Conservation (phyloP, 1,140 invertebrate genomes). For the Frieseomelitta varia region DNA sequence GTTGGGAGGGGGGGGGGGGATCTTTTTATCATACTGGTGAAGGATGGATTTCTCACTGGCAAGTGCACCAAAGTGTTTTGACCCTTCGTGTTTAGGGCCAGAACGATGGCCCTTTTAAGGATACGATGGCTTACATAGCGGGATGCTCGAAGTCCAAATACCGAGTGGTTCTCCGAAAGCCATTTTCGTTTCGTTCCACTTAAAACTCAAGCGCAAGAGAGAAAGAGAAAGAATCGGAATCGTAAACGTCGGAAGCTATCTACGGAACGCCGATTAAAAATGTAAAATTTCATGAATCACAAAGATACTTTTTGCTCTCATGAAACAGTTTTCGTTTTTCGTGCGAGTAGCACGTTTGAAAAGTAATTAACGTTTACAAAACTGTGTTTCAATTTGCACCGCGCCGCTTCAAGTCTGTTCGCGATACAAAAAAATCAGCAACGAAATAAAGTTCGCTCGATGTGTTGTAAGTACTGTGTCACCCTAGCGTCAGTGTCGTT, state of each 20-base stretch:
- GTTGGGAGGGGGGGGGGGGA: not conserved
- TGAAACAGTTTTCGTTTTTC: not conserved
- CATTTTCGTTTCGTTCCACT: too few species aligned
- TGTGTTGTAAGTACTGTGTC: not conserved
- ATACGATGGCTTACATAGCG: conserved; percentile 6
- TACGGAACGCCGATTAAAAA: not conserved
- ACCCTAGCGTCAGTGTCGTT: not conserved
- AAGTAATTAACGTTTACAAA: conserved; percentile 17
- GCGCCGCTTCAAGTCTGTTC: not conserved
- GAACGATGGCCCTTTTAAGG: conserved; percentile 27
- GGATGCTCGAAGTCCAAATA: not conserved
- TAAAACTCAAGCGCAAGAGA: not conserved
- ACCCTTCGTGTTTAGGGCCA: conserved; percentile 24
- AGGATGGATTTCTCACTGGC: conserved; percentile 29
- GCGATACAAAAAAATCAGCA: not conserved
- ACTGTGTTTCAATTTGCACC: not conserved
- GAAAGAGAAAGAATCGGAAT: not conserved
- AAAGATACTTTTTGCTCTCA: not conserved
- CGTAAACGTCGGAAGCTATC: not conserved
- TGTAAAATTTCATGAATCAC: not conserved
- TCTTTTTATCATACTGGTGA: conserved; percentile 65
- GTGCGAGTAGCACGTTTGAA: not conserved
- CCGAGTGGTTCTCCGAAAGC: not conserved
- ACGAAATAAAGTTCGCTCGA: conserved; percentile 1
- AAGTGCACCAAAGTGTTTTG: conserved; percentile 34